Evolutionary conservation across 2,797 vertebrate species (phyloP).

Genomic region (Cynopterus sphinx): DNA sequence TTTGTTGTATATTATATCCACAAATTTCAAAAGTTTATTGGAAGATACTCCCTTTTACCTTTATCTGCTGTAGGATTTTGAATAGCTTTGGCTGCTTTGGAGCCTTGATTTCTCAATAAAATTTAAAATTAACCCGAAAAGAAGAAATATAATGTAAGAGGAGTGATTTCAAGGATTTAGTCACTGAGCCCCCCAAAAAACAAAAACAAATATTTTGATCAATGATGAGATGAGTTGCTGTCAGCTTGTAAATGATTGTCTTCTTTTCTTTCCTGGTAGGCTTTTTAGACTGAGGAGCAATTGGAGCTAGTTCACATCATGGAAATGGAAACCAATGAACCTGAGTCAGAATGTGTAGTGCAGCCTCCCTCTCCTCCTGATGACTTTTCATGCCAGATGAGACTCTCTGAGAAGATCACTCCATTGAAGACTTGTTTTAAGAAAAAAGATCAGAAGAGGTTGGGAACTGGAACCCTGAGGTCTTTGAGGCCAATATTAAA

Average conservation of each 20-base stretch:
- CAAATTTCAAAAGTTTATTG: background rate
- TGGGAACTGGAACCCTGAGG: constrained; percentile 92
- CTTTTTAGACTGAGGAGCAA: constrained; percentile 55
- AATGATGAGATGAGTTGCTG: constrained; percentile 47
- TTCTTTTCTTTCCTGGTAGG: constrained; percentile 67
- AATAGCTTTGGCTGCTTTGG: constrained; percentile 56
- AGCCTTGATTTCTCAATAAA: constrained; percentile 53
- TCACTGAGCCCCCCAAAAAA: background rate
- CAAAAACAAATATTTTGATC: constrained; percentile 57
- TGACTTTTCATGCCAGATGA: constrained; percentile 88
- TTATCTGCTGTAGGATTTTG: constrained; percentile 73
- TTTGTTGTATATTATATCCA: background rate
- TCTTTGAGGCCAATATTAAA: constrained; percentile 94
- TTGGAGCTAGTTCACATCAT: constrained; percentile 63
- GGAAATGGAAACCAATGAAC: constrained; percentile 87
- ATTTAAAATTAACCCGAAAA: constrained; percentile 73
- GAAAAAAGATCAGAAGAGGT: constrained; percentile 94
- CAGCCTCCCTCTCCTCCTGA: constrained; percentile 83
- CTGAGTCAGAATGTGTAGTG: constrained; percentile 80
- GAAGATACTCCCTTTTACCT: constrained; percentile 67
- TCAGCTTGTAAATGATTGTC: constrained; percentile 60
- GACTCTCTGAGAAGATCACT: constrained; percentile 93
- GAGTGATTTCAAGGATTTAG: constrained; percentile 16
- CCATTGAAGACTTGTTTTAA: constrained; percentile 96
- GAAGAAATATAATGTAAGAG: constrained; percentile 40